A percentile compares a stretch with the other conserved stretches of the same genome.
phyloP scores from a whole-genome alignment of 2,888 invertebrate species.

The Cloeon dipterum region DNA sequence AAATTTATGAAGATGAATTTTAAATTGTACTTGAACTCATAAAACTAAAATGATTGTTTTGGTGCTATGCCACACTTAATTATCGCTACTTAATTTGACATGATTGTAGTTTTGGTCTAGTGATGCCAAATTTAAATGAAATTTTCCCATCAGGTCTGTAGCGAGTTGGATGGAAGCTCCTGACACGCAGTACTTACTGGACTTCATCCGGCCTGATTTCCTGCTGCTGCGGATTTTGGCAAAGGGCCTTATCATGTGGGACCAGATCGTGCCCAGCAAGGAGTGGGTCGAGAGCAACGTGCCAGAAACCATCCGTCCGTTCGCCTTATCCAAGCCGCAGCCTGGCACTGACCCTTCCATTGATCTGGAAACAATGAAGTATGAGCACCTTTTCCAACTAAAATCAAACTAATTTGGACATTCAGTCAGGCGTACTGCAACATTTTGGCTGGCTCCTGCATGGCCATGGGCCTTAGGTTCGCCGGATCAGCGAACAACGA shows the following conservation, averaged over 20 bases:
- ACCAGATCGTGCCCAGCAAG: conserved; percentile 51
- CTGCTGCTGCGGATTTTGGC: conserved; percentile 60
- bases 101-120: no score
- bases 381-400: conserved; percentile 13
- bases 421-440: conserved; percentile 90
- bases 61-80: no score
- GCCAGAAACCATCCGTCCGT: conserved; percentile 47
- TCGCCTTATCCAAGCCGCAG: conserved; percentile 52
- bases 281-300: conserved; percentile 72
- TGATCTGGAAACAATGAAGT: conserved; percentile 89
- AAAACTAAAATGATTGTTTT: no score
- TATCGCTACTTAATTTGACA: no score
- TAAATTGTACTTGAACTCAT: no score
- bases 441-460: conserved; percentile 82
- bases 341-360: conserved; percentile 32
- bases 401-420: background rate
- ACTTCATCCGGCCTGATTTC: conserved; percentile 79
- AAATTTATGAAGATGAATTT: no score
- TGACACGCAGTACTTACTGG: conserved; percentile 68
- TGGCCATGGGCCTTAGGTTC: conserved; percentile 79
- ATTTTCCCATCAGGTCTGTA: conserved; percentile 40
- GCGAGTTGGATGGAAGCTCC: conserved; percentile 83
- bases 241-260: conserved; percentile 70
- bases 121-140: no score
- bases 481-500: conserved; percentile 73